These are phyloP conservation scores for Cephalopachus bancanus DNA, from an alignment of 2,797 vertebrate genomes.

Conservation along the genomic window DNA sequence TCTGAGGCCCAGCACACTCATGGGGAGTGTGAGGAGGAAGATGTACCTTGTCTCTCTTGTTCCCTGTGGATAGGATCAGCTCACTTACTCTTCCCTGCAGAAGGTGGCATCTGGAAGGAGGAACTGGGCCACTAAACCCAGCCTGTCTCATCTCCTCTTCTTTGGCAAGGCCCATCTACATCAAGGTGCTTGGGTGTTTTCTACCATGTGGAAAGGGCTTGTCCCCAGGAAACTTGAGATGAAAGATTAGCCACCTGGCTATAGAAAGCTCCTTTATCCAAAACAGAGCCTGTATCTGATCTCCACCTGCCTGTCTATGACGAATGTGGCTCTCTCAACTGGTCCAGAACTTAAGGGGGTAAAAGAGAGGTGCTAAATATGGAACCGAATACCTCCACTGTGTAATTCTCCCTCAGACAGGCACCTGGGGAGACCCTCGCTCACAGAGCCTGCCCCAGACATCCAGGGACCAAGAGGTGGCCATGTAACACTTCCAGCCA, in stretches of 20 bases:
- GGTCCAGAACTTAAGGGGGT: not conserved
- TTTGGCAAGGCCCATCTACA: too few species aligned
- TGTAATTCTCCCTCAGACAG: too few species aligned
- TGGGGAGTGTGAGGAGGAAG: too few species aligned
- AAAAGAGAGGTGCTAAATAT: not conserved
- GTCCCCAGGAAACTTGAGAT: not conserved
- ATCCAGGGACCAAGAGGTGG: not conserved
- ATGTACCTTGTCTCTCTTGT: too few species aligned
- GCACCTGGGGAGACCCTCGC: not conserved
- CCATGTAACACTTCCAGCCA: fast-evolving
- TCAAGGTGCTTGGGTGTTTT: not conserved
- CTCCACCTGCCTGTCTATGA: not conserved
- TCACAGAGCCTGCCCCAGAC: not conserved
- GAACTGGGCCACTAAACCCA: not conserved
- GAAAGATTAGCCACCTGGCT: not conserved
- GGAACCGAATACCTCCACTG: too few species aligned
- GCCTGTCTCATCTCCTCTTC: too few species aligned
- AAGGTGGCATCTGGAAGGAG: not conserved
- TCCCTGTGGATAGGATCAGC: not conserved
- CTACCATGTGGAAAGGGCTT: not conserved
- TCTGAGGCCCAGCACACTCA: too few species aligned
- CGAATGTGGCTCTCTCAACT: not conserved
- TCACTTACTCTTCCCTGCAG: not conserved
- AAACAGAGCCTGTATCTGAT: not conserved
- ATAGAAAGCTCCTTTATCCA: not conserved